These are phyloP conservation scores for Drosophila lacteicornis DNA, from an alignment of 1,140 invertebrate genomes.

Conservation along the genomic window DNA sequence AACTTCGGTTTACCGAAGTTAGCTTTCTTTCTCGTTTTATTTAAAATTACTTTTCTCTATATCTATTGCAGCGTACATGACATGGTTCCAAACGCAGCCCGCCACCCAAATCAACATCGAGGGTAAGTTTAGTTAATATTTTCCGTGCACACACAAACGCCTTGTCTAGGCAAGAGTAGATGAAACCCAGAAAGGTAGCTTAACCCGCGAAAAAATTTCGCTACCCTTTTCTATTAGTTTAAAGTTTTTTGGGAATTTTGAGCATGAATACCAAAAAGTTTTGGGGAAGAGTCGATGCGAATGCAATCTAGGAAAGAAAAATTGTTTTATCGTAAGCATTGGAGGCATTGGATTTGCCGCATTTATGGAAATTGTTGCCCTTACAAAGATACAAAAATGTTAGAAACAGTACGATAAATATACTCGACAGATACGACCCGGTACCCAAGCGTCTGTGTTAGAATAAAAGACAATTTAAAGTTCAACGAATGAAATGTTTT, in stretches of 20 bases:
- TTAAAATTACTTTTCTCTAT: slow-evolving; percentile 17
- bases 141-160: slow-evolving; percentile 48
- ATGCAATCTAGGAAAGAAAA: slow-evolving; percentile 54
- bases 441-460: no score
- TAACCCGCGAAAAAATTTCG: slow-evolving; percentile 48
- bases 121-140: slow-evolving; percentile 84
- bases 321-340: slow-evolving; percentile 49
- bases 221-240: slow-evolving; percentile 74
- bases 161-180: neutral
- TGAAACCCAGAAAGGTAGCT: neutral
- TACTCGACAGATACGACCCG: no score
- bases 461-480: no score
- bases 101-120: slow-evolving; percentile 76
- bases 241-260: slow-evolving; percentile 77
- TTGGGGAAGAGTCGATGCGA: slow-evolving; percentile 49
- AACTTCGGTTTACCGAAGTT: no score
- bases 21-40: neutral
- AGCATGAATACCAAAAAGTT: slow-evolving; percentile 76
- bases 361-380: neutral
- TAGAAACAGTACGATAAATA: no score
- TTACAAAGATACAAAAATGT: neutral
- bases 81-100: slow-evolving; percentile 62
- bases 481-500: no score
- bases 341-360: slow-evolving; percentile 5
- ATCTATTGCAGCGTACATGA: slow-evolving; percentile 69